Evolutionary conservation across 2,113 vertebrate genomes (phyloP).

Genomic region (Laticauda laticaudata): DNA sequence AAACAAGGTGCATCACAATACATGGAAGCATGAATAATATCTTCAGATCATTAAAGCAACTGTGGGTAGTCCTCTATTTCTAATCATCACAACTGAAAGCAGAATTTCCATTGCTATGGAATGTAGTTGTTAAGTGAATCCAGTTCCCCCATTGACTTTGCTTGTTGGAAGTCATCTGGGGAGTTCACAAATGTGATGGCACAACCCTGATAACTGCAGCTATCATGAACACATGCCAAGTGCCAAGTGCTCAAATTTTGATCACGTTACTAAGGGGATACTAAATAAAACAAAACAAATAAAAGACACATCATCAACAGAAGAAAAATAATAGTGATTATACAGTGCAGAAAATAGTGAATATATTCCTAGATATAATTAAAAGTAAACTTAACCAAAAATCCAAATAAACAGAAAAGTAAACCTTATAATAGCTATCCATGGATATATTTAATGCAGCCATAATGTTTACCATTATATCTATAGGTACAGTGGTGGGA

Average conservation of each 20-base stretch:
- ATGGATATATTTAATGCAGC: not conserved
- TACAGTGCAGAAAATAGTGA: not conserved
- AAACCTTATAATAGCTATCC: not conserved
- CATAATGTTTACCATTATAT: not conserved
- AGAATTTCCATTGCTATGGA: too few relatives aligned
- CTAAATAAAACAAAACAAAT: not conserved
- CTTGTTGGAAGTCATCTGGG: too few relatives aligned
- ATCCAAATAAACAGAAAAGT: not conserved
- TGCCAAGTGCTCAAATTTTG: too few relatives aligned
- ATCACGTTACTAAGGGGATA: too few relatives aligned
- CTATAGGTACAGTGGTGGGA: too few relatives aligned
- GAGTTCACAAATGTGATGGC: too few relatives aligned
- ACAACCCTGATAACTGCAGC: too few relatives aligned
- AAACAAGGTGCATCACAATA: not conserved
- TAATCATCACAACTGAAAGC: too few relatives aligned
- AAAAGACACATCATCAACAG: not conserved
- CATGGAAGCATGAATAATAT: not conserved
- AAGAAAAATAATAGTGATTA: not conserved
- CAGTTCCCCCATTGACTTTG: too few relatives aligned
- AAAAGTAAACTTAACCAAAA: not conserved
- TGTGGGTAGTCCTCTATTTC: not conserved
- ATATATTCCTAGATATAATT: not conserved
- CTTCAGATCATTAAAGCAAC: not conserved
- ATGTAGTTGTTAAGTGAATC: too few relatives aligned
- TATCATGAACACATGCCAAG: too few relatives aligned